phyloP scores from a whole-genome alignment of 2,113 vertebrate genomes.

The Epinephelus moara region DNA sequence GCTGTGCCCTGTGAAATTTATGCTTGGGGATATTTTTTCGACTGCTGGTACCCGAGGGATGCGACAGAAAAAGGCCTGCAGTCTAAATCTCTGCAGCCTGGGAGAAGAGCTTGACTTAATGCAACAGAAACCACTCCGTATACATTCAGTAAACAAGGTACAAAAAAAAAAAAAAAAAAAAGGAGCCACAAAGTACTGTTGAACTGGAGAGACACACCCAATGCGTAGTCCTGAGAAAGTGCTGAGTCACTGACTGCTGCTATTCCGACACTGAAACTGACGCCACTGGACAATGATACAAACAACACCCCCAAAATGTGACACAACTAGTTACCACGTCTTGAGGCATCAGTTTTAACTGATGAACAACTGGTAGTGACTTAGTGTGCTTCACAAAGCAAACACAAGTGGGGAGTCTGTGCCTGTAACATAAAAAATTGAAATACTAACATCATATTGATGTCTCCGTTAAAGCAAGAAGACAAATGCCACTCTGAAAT shows the following conservation, averaged over 20 bases:
- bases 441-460: slow-evolving; percentile 9
- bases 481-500: slow-evolving; percentile 10
- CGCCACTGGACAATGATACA: slow-evolving; percentile 41
- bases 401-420: slow-evolving; percentile 5
- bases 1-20: slow-evolving; percentile 41
- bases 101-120: slow-evolving; percentile 37
- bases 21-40: slow-evolving; percentile 47
- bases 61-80: slow-evolving; percentile 25
- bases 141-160: slow-evolving; percentile 34
- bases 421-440: slow-evolving; percentile 27
- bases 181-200: background rate
- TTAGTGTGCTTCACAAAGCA: slow-evolving; percentile 33
- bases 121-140: slow-evolving; percentile 13
- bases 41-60: slow-evolving; percentile 38
- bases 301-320: slow-evolving; percentile 42
- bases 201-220: slow-evolving; percentile 2
- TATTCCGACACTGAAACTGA: slow-evolving; percentile 24
- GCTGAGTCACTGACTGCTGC: slow-evolving; percentile 39
- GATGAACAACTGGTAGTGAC: slow-evolving; percentile 41
- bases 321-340: slow-evolving; percentile 52
- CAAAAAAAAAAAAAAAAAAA: slow-evolving; percentile 3
- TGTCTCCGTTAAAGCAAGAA: slow-evolving; percentile 30
- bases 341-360: slow-evolving; percentile 41
- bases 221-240: background rate
- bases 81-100: slow-evolving; percentile 37